These are phyloP conservation scores for Sturnira hondurensis DNA, from an alignment of 2,113 vertebrate genomes.

Conservation along the genomic window DNA sequence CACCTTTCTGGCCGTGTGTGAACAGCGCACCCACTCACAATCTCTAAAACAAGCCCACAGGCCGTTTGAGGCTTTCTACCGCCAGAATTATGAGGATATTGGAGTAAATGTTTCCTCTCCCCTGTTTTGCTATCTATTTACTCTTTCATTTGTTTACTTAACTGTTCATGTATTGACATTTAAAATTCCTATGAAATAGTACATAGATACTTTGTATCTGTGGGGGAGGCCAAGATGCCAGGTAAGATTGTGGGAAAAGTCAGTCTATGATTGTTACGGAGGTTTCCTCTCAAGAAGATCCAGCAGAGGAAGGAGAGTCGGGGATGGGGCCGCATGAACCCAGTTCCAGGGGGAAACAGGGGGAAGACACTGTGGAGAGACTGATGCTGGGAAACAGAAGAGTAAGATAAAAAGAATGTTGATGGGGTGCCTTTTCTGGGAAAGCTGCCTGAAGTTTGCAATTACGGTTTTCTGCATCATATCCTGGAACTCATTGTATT, in stretches of 20 bases:
- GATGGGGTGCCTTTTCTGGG: background rate
- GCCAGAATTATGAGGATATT: background rate
- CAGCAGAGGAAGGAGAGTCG: background rate
- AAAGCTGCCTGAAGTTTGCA: background rate
- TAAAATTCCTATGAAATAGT: background rate
- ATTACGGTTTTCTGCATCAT: background rate
- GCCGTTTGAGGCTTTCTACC: background rate
- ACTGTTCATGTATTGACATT: background rate
- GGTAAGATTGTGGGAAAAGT: background rate
- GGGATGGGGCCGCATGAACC: too few species aligned
- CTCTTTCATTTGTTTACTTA: background rate
- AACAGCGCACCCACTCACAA: background rate
- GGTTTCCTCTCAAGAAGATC: background rate
- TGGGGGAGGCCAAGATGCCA: background rate
- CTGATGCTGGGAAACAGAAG: background rate
- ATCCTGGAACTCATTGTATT: slow-evolving; percentile 57
- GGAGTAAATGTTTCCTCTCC: background rate
- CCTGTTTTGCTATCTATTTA: background rate
- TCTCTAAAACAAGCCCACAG: background rate
- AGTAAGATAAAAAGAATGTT: background rate
- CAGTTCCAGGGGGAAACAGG: background rate
- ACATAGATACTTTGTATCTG: background rate
- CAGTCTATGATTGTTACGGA: background rate
- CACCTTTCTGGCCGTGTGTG: background rate
- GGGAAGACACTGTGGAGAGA: background rate